Percentiles rank a stretch among this genome's conserved stretches.
These are phyloP conservation scores for Flabesymbios commensalis DNA, from an alignment of 2,888 invertebrate species.

Conservation along the genomic window DNA sequence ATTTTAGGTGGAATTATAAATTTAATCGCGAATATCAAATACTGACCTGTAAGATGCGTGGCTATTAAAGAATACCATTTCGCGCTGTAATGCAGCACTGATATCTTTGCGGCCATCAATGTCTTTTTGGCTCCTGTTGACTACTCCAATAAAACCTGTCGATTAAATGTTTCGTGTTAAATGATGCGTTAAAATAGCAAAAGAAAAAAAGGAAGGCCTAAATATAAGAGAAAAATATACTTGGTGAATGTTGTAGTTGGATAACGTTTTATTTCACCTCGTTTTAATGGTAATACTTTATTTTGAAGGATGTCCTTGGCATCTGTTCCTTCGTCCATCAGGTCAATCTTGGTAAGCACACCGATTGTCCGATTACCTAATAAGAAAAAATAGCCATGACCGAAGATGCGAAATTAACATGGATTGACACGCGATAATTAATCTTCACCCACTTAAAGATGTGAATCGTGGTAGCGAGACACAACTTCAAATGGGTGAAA, in stretches of 20 bases:
- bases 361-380: conserved; percentile 41
- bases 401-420: neutral
- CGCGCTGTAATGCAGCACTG: conserved; percentile 31
- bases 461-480: too few species aligned
- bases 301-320: conserved; percentile 38
- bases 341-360: conserved; percentile 44
- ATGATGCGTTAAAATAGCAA: neutral
- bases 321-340: conserved; percentile 49
- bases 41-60: conserved; percentile 34
- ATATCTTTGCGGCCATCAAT: conserved; percentile 40
- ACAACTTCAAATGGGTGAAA: too few species aligned
- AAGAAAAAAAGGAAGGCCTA: too few species aligned
- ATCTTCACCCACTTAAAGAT: too few species aligned
- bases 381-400: neutral
- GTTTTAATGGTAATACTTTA: conserved; percentile 31
- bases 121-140: conserved; percentile 39
- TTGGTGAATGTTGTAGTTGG: neutral
- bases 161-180: neutral
- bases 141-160: conserved; percentile 39
- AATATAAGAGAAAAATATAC: too few species aligned
- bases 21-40: neutral
- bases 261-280: conserved; percentile 28
- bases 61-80: conserved; percentile 34
- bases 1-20: neutral
- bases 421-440: too few species aligned